These are phyloP conservation scores for Monomorium pharaonis DNA, from an alignment of 1,140 invertebrate species.

Conservation along the genomic window DNA sequence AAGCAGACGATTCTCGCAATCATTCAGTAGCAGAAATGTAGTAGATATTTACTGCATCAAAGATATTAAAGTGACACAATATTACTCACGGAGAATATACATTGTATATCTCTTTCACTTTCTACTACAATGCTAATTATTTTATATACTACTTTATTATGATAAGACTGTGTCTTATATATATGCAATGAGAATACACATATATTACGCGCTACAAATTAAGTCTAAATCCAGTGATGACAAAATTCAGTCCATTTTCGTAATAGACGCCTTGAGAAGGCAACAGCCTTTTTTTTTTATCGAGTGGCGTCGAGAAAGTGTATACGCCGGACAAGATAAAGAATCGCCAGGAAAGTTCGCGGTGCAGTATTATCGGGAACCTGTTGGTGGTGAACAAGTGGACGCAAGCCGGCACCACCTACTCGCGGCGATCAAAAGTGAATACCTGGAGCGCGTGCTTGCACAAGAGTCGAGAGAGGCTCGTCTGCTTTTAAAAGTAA, in stretches of 20 bases:
- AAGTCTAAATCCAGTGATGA: no score
- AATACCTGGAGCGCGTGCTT: constrained; percentile 54
- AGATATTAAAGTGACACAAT: neutral
- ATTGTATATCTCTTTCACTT: neutral
- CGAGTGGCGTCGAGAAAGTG: constrained; percentile 65
- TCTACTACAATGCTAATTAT: neutral
- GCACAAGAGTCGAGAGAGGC: constrained; percentile 55
- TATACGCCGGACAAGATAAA: constrained; percentile 38
- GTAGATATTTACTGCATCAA: neutral
- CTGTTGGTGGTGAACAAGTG: constrained; percentile 44
- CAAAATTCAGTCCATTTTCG: constrained; percentile 4
- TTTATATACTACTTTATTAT: neutral
- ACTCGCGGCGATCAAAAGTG: constrained; percentile 32
- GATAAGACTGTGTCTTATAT: neutral
- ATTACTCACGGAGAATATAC: neutral
- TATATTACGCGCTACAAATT: neutral
- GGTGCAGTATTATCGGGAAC: constrained; percentile 14
- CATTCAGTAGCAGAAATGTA: neutral
- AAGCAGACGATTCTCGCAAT: constrained; percentile 21
- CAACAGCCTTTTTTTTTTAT: constrained; percentile 5
- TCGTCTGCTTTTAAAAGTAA: constrained; percentile 54
- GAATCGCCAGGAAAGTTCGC: constrained; percentile 57
- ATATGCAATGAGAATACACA: neutral
- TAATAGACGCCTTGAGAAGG: neutral
- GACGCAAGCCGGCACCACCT: neutral